Base-by-base conservation (phyloP, 2,888 invertebrate genomes). In the Drosophila robusta region DNA sequence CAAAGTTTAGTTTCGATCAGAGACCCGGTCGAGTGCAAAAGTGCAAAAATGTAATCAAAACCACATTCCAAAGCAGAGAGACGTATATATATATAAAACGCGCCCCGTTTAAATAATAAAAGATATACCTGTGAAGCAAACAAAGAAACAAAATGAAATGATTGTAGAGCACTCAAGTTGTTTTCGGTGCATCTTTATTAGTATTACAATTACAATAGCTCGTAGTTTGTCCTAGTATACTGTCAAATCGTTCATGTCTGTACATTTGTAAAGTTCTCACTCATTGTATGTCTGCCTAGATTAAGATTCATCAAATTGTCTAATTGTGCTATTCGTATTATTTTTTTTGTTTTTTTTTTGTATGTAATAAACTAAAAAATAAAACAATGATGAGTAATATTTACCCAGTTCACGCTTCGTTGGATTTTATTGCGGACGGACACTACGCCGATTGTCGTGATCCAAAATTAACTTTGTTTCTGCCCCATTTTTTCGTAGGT, bases 1-100 rank as follows among this genome's bases (percentile, higher is more conserved):
- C n/a, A 90, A 90, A 77, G 90, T 90, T 4, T 90, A 75, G 36
- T 9, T 18, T 16, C 7, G 16, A 18, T 24, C 18, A 3, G 3
- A 18, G n/a, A 22, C 26, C 29, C 6, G 9, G 1, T 6, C 12
- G 5, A 56, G 34, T 24, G 9, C 5, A 32, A 50, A 22, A 50
- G 50, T 61, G 42, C 67, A 54, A 67, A 62, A 9, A 14, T 44
- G 61, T 52, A 49, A 51, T 22, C 14, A 38, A 66, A 66, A 47
- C 66, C 66, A 49, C 68, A 85, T 73, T 82, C 76, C 82, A 87
- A 73, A 87, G 61, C 18, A 41, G 18, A 73, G 46, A 61, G 18
- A 36, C 46, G 39, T 12, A 39, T 42, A 22, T 9, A 18, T 4
- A 16, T 42, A 22, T 9, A 18, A 1, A 16, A 5, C 41, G 12